Evolutionary conservation across 1,140 invertebrate species (phyloP), one percentile per base, ranked within the genome.

Genomic region (Phymorhynchus buccinoides): DNA sequence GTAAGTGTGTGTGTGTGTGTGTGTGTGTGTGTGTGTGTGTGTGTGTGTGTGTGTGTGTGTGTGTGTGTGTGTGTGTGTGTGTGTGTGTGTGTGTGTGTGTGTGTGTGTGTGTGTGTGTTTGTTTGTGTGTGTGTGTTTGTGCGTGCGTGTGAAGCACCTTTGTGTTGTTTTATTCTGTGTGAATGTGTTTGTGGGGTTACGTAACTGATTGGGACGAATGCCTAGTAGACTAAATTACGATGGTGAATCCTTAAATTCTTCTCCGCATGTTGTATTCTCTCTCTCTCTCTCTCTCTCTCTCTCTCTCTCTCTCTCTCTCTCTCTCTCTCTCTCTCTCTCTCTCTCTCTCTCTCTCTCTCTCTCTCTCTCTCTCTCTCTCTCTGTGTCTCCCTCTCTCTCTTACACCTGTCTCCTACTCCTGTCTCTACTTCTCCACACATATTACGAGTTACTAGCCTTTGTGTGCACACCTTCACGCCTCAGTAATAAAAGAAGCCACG

Each of bases 271-370:
- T n/a, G 22, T 7, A 27, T n/a, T 66, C 9, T 66, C 62, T 66
- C 9, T 78, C 75, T 78, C 12, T 44, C 35, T 39, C 12, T 78
- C 75, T 78, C 6, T 78, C 41, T 78, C 9, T 41, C 41, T 78
- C 12, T 78, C 75, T 78, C 12, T 78, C 75, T 78, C 12, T 78
- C 75, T 78, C 12, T 78, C 75, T 78, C 75, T 78, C 75, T 35
- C 75, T 78, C 75, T 35, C 75, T 78, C 75, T 78, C 75, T 78
- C 75, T 78, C 75, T 78, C 75, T 78, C 75, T 78, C 75, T 78
- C 75, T 78, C 75, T 78, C 75, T 78, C 75, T 78, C 75, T 78
- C 75, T 78, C 75, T 78, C 75, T 78, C 75, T 78, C 32, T 30
- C 75, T 39, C 32, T 78, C 35, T 35, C 27, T 78, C 35, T 78